phyloP scores from a whole-genome alignment of 2,888 invertebrate genomes.

The Crocallis elinguaria region DNA sequence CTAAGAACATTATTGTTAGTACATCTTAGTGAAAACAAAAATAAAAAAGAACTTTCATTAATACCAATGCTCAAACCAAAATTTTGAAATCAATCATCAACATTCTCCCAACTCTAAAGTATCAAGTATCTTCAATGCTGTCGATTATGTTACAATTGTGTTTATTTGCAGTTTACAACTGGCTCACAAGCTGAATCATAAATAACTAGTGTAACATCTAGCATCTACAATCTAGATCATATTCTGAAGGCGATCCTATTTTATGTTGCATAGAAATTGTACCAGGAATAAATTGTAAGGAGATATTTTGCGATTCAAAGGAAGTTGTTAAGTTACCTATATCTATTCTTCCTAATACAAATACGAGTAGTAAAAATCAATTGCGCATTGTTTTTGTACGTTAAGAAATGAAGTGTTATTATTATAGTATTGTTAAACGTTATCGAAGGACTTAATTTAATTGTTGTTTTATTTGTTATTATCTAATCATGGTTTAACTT shows the following conservation, averaged over 20 bases:
- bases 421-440: too few relatives aligned
- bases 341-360: background rate
- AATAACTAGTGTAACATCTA: conserved; percentile 22
- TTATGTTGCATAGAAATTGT: conserved; percentile 30
- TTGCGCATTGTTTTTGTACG: too few relatives aligned
- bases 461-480: too few relatives aligned
- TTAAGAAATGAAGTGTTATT: too few relatives aligned
- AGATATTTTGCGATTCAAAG: conserved; percentile 17
- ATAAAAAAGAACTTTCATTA: too few relatives aligned
- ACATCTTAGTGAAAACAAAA: too few relatives aligned
- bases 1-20: too few relatives aligned
- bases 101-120: background rate
- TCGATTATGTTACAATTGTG: conserved; percentile 24
- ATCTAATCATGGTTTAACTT: too few relatives aligned
- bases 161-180: conserved; percentile 24
- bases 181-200: conserved; percentile 15
- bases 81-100: too few relatives aligned
- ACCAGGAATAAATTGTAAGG: conserved; percentile 27
- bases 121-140: conserved; percentile 1
- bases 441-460: too few relatives aligned
- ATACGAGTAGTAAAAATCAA: too few relatives aligned
- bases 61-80: too few relatives aligned
- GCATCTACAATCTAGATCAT: conserved; percentile 28
- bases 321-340: background rate
- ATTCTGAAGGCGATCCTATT: conserved; percentile 27